Evolutionary conservation across 2,797 vertebrate genomes (phyloP).

Genomic region (Chloroceryle amazona): DNA sequence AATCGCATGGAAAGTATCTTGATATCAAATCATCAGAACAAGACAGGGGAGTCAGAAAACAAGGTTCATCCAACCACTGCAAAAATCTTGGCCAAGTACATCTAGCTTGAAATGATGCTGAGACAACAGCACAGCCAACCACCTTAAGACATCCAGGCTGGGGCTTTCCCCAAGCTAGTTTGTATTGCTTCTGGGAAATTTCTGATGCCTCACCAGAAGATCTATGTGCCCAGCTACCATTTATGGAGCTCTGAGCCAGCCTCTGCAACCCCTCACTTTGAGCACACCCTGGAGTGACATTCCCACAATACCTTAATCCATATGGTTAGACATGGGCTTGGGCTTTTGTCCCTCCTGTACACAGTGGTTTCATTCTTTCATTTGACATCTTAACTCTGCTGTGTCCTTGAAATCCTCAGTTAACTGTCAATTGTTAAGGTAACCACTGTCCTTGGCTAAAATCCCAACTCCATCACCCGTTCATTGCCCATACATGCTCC

Average conservation of each 20-base stretch:
- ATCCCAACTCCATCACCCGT: neutral
- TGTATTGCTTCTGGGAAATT: neutral
- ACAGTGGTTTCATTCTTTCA: neutral
- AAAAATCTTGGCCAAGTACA: neutral
- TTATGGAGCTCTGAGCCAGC: neutral
- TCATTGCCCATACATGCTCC: neutral
- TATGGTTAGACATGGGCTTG: fast-evolving
- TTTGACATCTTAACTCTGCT: neutral
- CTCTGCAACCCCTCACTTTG: neutral
- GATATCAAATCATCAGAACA: neutral
- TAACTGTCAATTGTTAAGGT: neutral
- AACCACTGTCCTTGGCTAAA: neutral
- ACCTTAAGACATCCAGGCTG: fast-evolving
- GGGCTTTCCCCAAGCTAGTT: neutral
- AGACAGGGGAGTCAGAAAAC: neutral
- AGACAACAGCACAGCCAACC: neutral
- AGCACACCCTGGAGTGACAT: neutral
- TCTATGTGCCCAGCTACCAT: fast-evolving
- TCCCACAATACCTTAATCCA: fast-evolving
- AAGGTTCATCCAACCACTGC: neutral
- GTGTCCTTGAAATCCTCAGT: neutral
- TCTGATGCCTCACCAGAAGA: neutral
- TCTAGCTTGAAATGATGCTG: neutral
- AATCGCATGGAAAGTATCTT: neutral
- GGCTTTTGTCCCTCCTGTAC: fast-evolving